These are phyloP conservation scores for Gibbula magus DNA, from an alignment of 2,888 invertebrate species.

Conservation along the genomic window DNA sequence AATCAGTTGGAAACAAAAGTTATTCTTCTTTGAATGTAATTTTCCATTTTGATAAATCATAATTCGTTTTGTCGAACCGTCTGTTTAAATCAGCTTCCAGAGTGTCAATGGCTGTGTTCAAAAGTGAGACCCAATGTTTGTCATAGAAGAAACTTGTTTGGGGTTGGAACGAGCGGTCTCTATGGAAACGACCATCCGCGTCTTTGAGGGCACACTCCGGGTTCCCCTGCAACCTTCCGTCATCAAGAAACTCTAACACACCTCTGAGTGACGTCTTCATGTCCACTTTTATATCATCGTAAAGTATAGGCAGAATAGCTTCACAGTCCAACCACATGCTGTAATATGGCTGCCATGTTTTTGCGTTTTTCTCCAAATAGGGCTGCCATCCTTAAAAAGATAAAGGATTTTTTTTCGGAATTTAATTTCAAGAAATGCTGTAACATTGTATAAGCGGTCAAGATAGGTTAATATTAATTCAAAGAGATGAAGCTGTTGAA, in stretches of 20 bases:
- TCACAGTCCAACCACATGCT: neutral
- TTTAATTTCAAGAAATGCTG: too few relatives aligned
- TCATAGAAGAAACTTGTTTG: neutral
- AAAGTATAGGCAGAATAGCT: neutral
- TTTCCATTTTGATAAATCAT: neutral
- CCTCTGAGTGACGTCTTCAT: neutral
- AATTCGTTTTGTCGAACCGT: neutral
- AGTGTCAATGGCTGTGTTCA: neutral
- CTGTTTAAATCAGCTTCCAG: neutral
- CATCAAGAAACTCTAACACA: neutral
- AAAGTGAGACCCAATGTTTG: neutral
- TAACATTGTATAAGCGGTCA: too few relatives aligned
- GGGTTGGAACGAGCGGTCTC: neutral
- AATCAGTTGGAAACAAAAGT: too few relatives aligned
- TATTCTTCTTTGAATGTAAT: neutral
- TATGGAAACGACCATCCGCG: neutral
- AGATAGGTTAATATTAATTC: too few relatives aligned
- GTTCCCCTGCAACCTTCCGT: neutral
- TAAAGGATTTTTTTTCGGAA: neutral
- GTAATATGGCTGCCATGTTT: neutral
- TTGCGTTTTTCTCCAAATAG: neutral
- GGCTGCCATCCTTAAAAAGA: neutral
- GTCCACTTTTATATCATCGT: neutral
- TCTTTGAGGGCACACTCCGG: neutral
- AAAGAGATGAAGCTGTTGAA: too few relatives aligned